Conservation (phyloP, 2,888 invertebrate species). For the Nipponacmea schrenckii region DNA sequence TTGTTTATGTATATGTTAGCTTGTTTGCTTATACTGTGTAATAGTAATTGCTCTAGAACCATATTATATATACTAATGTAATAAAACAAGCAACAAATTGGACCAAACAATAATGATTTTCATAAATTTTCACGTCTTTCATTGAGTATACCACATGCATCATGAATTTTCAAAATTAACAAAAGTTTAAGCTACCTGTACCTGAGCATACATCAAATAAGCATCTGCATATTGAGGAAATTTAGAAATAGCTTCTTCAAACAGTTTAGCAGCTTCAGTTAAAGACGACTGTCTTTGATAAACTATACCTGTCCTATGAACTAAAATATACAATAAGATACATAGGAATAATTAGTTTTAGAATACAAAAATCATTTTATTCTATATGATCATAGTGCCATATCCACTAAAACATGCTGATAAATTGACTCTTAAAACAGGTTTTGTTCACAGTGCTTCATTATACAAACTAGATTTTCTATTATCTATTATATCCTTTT, state of each 20-base stretch:
- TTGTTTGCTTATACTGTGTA: too few relatives aligned
- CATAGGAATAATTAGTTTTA: too few relatives aligned
- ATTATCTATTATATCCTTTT: too few relatives aligned
- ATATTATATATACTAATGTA: too few relatives aligned
- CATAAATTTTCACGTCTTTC: neutral
- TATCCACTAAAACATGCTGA: too few relatives aligned
- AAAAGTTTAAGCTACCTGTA: constrained; percentile 28
- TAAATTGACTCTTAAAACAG: too few relatives aligned
- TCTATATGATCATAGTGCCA: too few relatives aligned
- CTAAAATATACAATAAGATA: constrained; percentile 2
- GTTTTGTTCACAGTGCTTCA: too few relatives aligned
- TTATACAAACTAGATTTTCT: too few relatives aligned
- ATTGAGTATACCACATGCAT: neutral
- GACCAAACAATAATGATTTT: neutral
- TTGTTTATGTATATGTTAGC: neutral
- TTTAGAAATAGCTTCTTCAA: constrained; percentile 80
- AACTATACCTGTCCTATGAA: constrained; percentile 26
- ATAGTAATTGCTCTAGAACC: too few relatives aligned
- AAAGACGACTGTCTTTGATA: constrained; percentile 18
- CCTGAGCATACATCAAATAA: constrained; percentile 89
- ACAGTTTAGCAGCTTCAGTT: constrained; percentile 71
- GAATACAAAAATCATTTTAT: too few relatives aligned
- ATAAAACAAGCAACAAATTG: neutral
- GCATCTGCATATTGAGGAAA: constrained; percentile 89
- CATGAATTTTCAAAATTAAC: too few relatives aligned